Evolutionary conservation across 1,140 invertebrate genomes (phyloP).

Genomic region (Drosophila lowei): DNA sequence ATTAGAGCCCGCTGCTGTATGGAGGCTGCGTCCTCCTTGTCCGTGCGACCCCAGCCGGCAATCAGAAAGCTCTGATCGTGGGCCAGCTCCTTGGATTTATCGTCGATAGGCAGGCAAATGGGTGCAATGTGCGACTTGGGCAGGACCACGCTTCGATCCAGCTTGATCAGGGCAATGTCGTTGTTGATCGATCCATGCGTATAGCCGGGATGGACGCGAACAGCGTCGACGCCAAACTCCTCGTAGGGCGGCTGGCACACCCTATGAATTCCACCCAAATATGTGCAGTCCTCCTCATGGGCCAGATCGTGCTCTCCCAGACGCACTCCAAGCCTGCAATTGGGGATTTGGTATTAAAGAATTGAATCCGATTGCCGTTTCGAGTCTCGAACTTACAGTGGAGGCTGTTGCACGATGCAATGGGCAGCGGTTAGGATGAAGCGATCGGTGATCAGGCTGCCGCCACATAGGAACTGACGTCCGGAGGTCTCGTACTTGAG

Average conservation of each 20-base stretch:
- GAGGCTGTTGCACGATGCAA: slow-evolving; percentile 45
- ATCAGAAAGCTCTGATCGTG: slow-evolving; percentile 63
- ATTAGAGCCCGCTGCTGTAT: slow-evolving; percentile 53
- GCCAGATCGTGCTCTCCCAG: slow-evolving; percentile 86
- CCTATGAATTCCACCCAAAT: slow-evolving; percentile 25
- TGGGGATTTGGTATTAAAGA: not conserved
- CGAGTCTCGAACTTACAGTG: slow-evolving; percentile 61
- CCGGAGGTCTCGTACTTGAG: slow-evolving; percentile 78
- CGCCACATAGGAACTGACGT: slow-evolving; percentile 77
- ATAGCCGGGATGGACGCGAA: slow-evolving; percentile 86
- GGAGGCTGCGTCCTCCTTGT: slow-evolving; percentile 16
- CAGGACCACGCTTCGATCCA: slow-evolving; percentile 43
- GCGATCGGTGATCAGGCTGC: slow-evolving; percentile 83
- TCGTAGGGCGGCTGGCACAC: slow-evolving; percentile 84
- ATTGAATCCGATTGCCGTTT: not conserved
- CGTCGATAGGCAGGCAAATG: slow-evolving; percentile 66
- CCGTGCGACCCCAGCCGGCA: slow-evolving; percentile 74
- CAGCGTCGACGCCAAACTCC: slow-evolving; percentile 84
- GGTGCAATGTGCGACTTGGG: slow-evolving; percentile 66
- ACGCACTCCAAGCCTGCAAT: slow-evolving; percentile 84
- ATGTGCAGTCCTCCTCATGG: slow-evolving; percentile 85
- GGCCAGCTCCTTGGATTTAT: slow-evolving; percentile 21
- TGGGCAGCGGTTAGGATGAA: slow-evolving; percentile 88
- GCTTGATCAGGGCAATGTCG: slow-evolving; percentile 87
- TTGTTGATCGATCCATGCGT: slow-evolving; percentile 84